A percentile compares a stretch with the other conserved stretches of the same genome.
Evolutionary conservation across 2,888 invertebrate species (phyloP).

Genomic region (Meliscaeva auricollis): DNA sequence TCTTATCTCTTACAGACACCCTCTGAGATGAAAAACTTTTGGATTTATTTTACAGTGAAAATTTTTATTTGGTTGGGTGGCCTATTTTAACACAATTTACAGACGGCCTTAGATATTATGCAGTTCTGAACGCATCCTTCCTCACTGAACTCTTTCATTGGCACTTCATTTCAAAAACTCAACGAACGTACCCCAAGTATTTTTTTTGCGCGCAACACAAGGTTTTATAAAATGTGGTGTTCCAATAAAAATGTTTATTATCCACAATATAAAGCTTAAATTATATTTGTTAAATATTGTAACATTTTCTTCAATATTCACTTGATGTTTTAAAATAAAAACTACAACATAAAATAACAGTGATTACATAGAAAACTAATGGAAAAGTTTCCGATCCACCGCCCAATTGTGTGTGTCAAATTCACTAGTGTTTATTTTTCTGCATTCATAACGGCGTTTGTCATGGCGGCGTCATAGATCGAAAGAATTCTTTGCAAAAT

Average conservation of each 20-base stretch:
- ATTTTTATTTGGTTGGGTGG: too few relatives aligned
- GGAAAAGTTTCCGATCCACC: slow-evolving; percentile 45
- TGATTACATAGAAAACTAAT: slow-evolving; percentile 3
- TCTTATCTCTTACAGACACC: too few relatives aligned
- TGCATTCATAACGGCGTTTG: slow-evolving; percentile 59
- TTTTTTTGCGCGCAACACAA: slow-evolving; percentile 70
- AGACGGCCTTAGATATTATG: too few relatives aligned
- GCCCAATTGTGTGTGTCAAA: slow-evolving; percentile 60
- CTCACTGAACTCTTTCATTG: neutral
- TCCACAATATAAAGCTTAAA: slow-evolving; percentile 24
- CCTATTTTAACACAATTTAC: too few relatives aligned
- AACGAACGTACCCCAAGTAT: slow-evolving; percentile 47
- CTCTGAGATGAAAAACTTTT: too few relatives aligned
- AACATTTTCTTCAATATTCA: slow-evolving; percentile 14
- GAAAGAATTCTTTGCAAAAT: slow-evolving; percentile 35
- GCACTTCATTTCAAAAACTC: slow-evolving; percentile 3
- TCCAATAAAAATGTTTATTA: slow-evolving; percentile 65
- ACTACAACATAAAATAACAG: neutral
- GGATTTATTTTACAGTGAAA: too few relatives aligned
- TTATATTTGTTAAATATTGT: slow-evolving; percentile 14
- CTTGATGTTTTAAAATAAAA: slow-evolving; percentile 31
- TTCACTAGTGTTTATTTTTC: slow-evolving; percentile 71
- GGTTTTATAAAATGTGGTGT: slow-evolving; percentile 56
- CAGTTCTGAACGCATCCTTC: neutral
- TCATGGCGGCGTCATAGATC: slow-evolving; percentile 71